Evolutionary conservation across 2,888 invertebrate genomes (phyloP).

Genomic region (Nephrocerus scutellatus): DNA sequence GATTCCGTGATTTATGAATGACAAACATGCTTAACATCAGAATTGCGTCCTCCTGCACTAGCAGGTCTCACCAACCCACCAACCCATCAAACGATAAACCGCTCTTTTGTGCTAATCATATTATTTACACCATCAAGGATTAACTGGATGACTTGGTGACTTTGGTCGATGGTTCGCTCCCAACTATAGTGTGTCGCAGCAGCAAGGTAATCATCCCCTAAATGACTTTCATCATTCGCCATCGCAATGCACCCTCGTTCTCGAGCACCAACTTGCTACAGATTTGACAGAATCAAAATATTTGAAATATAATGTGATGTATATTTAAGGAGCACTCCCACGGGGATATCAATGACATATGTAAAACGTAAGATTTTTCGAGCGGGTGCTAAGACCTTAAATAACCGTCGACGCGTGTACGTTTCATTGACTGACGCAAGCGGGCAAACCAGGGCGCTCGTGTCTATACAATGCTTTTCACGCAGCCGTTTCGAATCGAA

Average conservation of each 20-base stretch:
- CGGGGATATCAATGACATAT: conserved; percentile 49
- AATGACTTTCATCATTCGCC: conserved; percentile 3
- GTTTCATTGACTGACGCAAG: conserved; percentile 3
- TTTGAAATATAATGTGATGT: conserved; percentile 23
- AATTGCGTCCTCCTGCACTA: neutral
- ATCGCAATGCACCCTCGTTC: conserved; percentile 16
- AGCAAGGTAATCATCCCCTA: conserved; percentile 17
- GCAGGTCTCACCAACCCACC: neutral
- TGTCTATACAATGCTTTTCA: conserved; percentile 10
- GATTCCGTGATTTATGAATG: conserved; percentile 12
- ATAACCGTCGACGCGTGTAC: conserved; percentile 44
- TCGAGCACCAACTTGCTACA: conserved; percentile 5
- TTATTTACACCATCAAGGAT: conserved; percentile 49
- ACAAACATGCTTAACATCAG: conserved; percentile 7
- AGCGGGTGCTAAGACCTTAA: conserved; percentile 41
- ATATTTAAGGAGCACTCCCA: conserved; percentile 43
- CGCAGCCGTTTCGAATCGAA: conserved; percentile 5
- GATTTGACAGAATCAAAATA: conserved; percentile 19
- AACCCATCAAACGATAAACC: conserved; percentile 3
- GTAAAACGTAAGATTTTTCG: conserved; percentile 44
- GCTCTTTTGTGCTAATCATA: conserved; percentile 43
- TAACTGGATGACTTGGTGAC: conserved; percentile 42
- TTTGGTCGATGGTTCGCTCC: conserved; percentile 2
- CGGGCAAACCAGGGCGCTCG: conserved; percentile 10
- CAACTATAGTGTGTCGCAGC: neutral